Evolutionary conservation across 2,113 vertebrate genomes (phyloP).

Genomic region (Brachirus orientalis): DNA sequence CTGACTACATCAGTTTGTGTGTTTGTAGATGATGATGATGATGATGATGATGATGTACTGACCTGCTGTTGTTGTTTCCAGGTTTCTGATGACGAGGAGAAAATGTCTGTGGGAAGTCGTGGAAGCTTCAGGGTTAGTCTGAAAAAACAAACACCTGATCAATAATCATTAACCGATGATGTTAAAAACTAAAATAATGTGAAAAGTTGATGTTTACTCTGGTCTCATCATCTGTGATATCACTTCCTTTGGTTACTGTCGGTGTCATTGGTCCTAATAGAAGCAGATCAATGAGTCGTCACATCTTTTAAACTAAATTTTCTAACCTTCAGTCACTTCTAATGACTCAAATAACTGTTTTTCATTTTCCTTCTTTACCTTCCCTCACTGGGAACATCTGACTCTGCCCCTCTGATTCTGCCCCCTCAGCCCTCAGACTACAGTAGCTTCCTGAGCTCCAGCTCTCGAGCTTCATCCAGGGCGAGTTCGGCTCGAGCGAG

Average conservation of each 20-base stretch:
- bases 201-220: no score
- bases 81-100: slow-evolving; percentile 94
- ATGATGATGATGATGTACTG: no score
- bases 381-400: no score
- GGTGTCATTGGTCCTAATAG: background rate
- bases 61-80: slow-evolving; percentile 60
- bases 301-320: background rate
- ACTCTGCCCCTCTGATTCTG: fast-evolving
- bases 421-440: slow-evolving; percentile 87
- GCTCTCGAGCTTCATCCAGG: slow-evolving; percentile 92
- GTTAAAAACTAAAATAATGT: no score
- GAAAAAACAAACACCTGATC: no score
- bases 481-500: slow-evolving; percentile 95
- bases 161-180: no score
- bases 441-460: slow-evolving; percentile 86
- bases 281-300: background rate
- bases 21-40: no score
- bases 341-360: no score
- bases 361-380: background rate
- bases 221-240: background rate
- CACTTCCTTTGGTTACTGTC: background rate
- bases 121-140: slow-evolving; percentile 92
- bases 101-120: slow-evolving; percentile 91
- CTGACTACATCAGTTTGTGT: no score
- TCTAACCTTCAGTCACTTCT: background rate